Evolutionary conservation across 1,140 invertebrate genomes (phyloP), one percentile per base, ranked within the genome.

Genomic region (Drosophila varians): DNA sequence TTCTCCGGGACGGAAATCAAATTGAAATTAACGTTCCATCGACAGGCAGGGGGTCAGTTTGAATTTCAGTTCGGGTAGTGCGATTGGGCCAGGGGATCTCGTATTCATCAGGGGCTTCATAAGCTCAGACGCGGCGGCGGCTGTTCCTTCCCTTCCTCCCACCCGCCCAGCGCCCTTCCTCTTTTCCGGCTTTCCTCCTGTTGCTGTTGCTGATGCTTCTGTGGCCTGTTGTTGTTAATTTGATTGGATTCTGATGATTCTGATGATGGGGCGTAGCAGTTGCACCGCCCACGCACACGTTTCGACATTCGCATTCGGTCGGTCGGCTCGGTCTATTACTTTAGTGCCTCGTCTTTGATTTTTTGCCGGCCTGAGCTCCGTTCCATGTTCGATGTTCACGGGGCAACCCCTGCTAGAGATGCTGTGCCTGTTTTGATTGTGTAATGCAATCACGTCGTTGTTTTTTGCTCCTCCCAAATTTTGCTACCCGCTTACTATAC

Each of bases 181-280:
- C 51, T 12, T 7, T 43, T 18, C 51, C 51, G 3, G 42, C 31
- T 16, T 46, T 56, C 25, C 28, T 16, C 8, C 49, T 21, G n/a
- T 34, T 34, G 52, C 49, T 21, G n/a, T 34, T 34, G 52, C 40
- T 53, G 51, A 12, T 38, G 36, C 36, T 54, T 72, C 62, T 80
- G 77, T 73, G 82, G 77, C 78, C 75, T 89, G 82, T 89, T 83
- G 82, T 90, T 88, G 88, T 90, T 90, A 90, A 90, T 90, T 90
- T 90, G 88, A 90, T 90, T 90, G 88, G 88, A 90, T 90, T 90
- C 88, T 90, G 87, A 90, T 90, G 88, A 90, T 90, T 90, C 88
- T 90, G 87, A 90, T 90, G 88, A 90, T 84, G 79, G 83, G 89
- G 89, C 89, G 89, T 88, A 75, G 70, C 66, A 72, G 70, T 60